Base-by-base conservation (phyloP, 53 echinoderm and acorn worm genomes). In the Actinopyga echinites region DNA sequence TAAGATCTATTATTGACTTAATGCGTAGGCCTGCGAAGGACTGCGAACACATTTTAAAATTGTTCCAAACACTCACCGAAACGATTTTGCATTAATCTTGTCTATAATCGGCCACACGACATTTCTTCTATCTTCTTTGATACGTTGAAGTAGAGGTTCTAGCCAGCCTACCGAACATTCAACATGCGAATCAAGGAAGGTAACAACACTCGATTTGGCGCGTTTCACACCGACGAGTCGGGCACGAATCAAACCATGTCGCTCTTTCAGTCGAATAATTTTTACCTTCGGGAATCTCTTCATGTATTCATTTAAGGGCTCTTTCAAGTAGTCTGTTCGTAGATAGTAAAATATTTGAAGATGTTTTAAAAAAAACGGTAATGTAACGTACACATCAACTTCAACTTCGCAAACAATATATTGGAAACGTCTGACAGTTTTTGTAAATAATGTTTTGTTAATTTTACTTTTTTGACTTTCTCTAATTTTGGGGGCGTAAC, bases 161-260 rank as follows among this genome's bases (percentile, higher is more conserved):
- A 96, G 55, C 96, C 96, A 96, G 15, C 96, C 96, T 45, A 93
- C 93, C 62, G 87, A 83, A 69, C 96, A 96, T 59, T 96, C 96
- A 19, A 93, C 84, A 69, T 96, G 96, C 9, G 96, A 96, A 63
- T 96, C 96, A 45, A 96, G 88, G 81, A 96, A 96, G 17, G 93
- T 91, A 44, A 96, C 64, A 1, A 93, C 91, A 12, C 83, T 30
- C 12, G 91, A 93, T 33, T 81, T 69, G 37, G 92, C 92, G 61
- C 89, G 80, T 64, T 91, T 88, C 10, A 91, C 91, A 25, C 93
- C 96, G 8, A 85, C 80, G 20, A 96, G 79, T 13, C 96, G 84
- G 19, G 96, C 96, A 37, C 96, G 89, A 5, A 96, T 92, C 11
- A 96, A 61, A 19, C 96, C 96, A 31, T 91, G 85, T 29, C 96